Evolutionary conservation across 2,888 invertebrate species (phyloP).

Genomic region (Apotomis turbidana): DNA sequence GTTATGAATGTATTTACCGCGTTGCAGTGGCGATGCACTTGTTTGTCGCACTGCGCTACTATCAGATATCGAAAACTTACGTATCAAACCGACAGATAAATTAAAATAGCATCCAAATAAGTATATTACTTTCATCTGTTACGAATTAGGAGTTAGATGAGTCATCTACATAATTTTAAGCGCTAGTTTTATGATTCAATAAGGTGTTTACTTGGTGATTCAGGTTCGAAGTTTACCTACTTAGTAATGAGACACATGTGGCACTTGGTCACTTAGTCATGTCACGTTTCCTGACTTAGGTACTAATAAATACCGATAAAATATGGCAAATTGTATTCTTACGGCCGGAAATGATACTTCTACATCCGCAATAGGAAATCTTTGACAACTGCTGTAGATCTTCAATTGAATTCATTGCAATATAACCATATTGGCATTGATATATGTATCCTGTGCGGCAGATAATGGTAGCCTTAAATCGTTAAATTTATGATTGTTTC

Average conservation of each 20-base stretch:
- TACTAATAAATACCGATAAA: not conserved
- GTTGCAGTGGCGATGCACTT: slow-evolving; percentile 11
- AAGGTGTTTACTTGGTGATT: slow-evolving; percentile 5
- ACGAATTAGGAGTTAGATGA: not conserved
- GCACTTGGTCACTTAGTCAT: slow-evolving; percentile 1
- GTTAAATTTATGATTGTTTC: not conserved
- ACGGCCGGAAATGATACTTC: not conserved
- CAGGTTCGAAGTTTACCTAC: not conserved
- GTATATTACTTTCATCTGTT: not conserved
- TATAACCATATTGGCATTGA: not conserved
- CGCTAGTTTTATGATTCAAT: slow-evolving; percentile 8
- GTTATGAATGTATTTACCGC: slow-evolving; percentile 10
- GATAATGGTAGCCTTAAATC: not conserved
- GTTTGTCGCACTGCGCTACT: slow-evolving; percentile 19
- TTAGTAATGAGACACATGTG: slow-evolving; percentile 6
- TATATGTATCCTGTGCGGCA: not conserved
- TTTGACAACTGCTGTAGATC: not conserved
- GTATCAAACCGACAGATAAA: not conserved
- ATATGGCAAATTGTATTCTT: not conserved
- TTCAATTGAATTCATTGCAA: not conserved
- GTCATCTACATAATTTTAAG: not conserved
- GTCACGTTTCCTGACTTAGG: slow-evolving; percentile 6
- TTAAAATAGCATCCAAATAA: not conserved
- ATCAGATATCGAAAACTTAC: not conserved
- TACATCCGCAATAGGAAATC: not conserved